Evolutionary conservation across 2,888 invertebrate species (phyloP), one percentile per base, ranked within the genome.

Genomic region (Psylliodes chrysocephalus): DNA sequence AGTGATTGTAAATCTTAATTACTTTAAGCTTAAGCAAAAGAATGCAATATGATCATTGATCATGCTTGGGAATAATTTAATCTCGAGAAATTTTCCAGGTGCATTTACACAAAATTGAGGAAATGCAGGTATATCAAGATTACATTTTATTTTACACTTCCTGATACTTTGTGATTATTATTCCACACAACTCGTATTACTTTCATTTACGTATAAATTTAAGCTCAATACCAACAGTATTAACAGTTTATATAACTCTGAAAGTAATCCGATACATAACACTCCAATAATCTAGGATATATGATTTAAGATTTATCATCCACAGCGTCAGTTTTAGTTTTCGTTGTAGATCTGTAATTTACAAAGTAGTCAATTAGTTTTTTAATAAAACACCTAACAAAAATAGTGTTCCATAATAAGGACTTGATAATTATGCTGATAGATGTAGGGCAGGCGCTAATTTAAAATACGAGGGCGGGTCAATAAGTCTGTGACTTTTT

Each of bases 161-260:
- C 51, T 51, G 35, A 33, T 35, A 30, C 17, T 51, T 51, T 51
- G 51, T 51, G n/a, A n/a, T 51, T 51, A 51, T 51, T 42, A 42
- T 42, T 18, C 42, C 2, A 42, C 4, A 10, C 18, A 42, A 18
- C 17, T 51, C 33, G 35, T 5, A 51, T 52, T 52, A 52, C 52
- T 52, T 52, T 52, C 52, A 52, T 52, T 52, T 52, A 35, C 18
- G 28, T 33, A 28, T 38, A 15, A 38, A 19, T 42, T 35, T 35
- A 35, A 30, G 30, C 10, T 30, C 30, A 30, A 35, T 35, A 35
- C 12, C 3, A 35, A 14, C 14, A 35, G 14, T 6, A 35, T 5
- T 17, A 42, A 7, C 17, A 17, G 35, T 52, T 52, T 52, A 52
- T 17, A 38, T 52, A 52, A 38, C 22, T 52, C 38, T 52, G 35